phyloP scores from a whole-genome alignment of 2,797 vertebrate genomes.

The Aphelocoma californica region DNA sequence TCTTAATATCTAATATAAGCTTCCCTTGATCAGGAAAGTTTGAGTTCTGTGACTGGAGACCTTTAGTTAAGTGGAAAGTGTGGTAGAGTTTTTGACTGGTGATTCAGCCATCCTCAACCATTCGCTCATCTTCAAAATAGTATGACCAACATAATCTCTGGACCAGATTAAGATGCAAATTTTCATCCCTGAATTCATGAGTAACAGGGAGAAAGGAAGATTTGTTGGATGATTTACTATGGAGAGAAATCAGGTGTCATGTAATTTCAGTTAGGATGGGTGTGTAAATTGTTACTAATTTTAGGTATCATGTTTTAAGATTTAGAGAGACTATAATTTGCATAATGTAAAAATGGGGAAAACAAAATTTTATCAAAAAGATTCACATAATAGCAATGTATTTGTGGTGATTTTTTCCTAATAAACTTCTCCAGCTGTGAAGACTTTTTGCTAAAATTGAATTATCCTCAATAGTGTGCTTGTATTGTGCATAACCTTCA shows the following conservation, averaged over 20 bases:
- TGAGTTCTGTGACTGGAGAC: background rate
- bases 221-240: background rate
- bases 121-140: background rate
- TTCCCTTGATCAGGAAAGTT: background rate
- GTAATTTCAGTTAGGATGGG: background rate
- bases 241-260: background rate
- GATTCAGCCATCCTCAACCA: background rate
- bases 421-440: background rate
- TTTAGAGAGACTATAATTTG: background rate
- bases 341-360: background rate
- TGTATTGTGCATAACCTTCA: background rate
- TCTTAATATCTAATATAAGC: background rate
- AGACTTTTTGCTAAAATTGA: background rate
- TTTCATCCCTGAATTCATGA: background rate
- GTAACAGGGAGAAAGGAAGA: background rate
- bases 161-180: background rate
- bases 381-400: background rate
- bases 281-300: background rate
- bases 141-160: background rate
- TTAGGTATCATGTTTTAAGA: background rate
- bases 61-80: background rate
- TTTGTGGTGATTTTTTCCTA: background rate
- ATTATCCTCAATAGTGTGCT: background rate
- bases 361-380: background rate
- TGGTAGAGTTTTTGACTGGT: background rate